Evolutionary conservation across 2,113 vertebrate species (phyloP).

Genomic region (Embiotoca jacksoni): DNA sequence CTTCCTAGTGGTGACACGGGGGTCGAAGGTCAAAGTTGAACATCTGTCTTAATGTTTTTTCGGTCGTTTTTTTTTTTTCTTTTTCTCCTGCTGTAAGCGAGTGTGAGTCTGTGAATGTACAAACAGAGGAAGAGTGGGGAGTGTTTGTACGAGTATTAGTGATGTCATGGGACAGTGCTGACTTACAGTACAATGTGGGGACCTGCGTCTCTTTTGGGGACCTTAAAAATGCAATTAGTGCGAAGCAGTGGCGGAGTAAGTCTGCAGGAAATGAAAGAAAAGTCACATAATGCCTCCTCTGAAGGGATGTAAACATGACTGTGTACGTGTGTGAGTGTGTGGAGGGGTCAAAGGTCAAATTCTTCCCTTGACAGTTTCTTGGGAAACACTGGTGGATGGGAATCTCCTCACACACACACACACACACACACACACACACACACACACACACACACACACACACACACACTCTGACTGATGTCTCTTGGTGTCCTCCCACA

Average conservation of each 20-base stretch:
- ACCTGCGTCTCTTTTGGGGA: too few relatives aligned
- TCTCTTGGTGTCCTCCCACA: slow-evolving; percentile 19
- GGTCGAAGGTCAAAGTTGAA: slow-evolving; percentile 47
- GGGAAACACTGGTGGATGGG: slow-evolving; percentile 67
- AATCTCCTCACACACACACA: slow-evolving; percentile 57
- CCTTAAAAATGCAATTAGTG: too few relatives aligned
- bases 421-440: not conserved
- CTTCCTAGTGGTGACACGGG: slow-evolving; percentile 36
- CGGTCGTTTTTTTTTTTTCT: not conserved
- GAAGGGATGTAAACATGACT: not conserved
- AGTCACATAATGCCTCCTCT: too few relatives aligned
- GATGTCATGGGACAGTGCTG: too few relatives aligned
- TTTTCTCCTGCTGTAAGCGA: not conserved
- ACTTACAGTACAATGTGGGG: too few relatives aligned
- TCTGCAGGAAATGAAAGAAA: not conserved
- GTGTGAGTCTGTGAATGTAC: slow-evolving; percentile 7
- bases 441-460: not conserved
- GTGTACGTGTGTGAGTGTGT: slow-evolving; percentile 2
- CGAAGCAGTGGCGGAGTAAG: too few relatives aligned
- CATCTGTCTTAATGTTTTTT: slow-evolving; percentile 34
- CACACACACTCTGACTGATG: slow-evolving; percentile 4
- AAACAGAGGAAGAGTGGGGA: slow-evolving; percentile 46
- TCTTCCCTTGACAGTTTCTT: slow-evolving; percentile 48
- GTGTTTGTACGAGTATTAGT: slow-evolving; percentile 1
- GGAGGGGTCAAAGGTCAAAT: slow-evolving; percentile 37